Percentiles rank a stretch among this genome's conserved stretches.
Evolutionary conservation across 2,888 invertebrate genomes (phyloP).

Genomic region (Byasa hedistus): DNA sequence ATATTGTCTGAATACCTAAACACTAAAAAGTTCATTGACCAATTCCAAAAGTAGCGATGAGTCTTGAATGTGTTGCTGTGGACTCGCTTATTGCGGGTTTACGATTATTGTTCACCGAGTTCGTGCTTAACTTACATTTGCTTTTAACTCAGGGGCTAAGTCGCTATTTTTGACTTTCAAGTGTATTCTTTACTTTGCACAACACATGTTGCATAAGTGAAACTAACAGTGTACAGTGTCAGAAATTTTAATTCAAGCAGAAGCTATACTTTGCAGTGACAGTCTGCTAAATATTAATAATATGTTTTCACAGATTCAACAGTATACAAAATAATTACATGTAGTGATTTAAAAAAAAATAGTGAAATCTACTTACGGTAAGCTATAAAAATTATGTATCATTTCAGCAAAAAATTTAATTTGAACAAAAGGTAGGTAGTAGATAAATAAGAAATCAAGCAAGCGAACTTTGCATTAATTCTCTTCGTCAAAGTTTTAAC

Average conservation of each 20-base stretch:
- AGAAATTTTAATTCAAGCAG: not conserved
- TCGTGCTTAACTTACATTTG: constrained; percentile 53
- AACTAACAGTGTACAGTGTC: not conserved
- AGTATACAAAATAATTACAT: not conserved
- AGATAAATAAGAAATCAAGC: not conserved
- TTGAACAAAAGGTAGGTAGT: not conserved
- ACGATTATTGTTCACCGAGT: constrained; percentile 55
- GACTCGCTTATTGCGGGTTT: constrained; percentile 53
- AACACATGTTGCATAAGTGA: constrained; percentile 33
- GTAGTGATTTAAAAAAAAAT: not conserved
- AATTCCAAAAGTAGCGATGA: constrained; percentile 40
- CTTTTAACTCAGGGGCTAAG: constrained; percentile 46
- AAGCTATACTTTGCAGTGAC: not conserved
- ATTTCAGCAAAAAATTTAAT: not conserved
- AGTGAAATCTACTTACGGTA: too few relatives aligned
- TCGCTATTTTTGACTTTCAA: constrained; percentile 43
- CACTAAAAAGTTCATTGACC: constrained; percentile 52
- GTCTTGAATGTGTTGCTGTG: constrained; percentile 53
- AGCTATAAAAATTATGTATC: not conserved
- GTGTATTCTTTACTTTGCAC: constrained; percentile 32
- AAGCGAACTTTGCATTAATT: not conserved
- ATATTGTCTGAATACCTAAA: not conserved
- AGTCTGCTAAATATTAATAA: not conserved
- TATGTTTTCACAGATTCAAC: not conserved
- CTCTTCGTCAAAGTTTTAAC: constrained; percentile 37